Percentiles rank a stretch among this genome's conserved stretches.
Conservation (phyloP, 2,888 invertebrate genomes). For the Ptilodon capucinus region DNA sequence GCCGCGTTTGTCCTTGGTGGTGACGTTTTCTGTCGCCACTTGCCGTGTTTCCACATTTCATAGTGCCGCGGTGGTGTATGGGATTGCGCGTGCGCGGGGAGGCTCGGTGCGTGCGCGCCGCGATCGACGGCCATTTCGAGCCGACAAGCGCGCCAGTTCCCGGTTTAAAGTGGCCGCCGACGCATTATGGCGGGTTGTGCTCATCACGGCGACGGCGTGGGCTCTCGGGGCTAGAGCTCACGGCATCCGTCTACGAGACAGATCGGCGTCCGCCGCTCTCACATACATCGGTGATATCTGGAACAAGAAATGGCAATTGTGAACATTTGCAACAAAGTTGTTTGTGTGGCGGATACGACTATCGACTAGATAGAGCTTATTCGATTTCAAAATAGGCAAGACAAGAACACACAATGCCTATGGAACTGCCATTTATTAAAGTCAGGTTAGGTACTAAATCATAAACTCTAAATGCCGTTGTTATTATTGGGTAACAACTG, state of each 20-base stretch:
- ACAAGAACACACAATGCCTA: conserved; percentile 26
- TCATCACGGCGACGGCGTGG: conserved; percentile 79
- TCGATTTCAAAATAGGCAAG: conserved; percentile 25
- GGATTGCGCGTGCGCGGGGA: conserved; percentile 63
- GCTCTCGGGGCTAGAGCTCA: conserved; percentile 69
- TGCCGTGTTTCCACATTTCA: conserved; percentile 91
- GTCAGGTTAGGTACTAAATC: conserved; percentile 19
- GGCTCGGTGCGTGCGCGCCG: conserved; percentile 56
- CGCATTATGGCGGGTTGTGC: conserved; percentile 80
- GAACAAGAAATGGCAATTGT: conserved; percentile 39
- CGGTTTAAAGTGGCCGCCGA: conserved; percentile 80
- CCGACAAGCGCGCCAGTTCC: conserved; percentile 73
- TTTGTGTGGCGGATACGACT: conserved; percentile 1
- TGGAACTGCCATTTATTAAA: conserved; percentile 32
- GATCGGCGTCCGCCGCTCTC: conserved; percentile 36
- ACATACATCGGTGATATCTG: conserved; percentile 67
- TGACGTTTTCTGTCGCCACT: conserved; percentile 87
- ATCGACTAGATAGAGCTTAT: conserved; percentile 12
- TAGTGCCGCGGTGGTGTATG: conserved; percentile 67
- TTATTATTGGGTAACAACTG: conserved; percentile 20
- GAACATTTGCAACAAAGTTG: background rate
- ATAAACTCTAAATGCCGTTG: conserved; percentile 24
- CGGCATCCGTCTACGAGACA: conserved; percentile 65
- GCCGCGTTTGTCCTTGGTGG: conserved; percentile 76
- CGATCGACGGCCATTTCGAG: conserved; percentile 77